Percentiles rank a stretch among this genome's conserved stretches.
Evolutionary conservation across 2,888 invertebrate genomes (phyloP).

Genomic region (Smittia aterrima): DNA sequence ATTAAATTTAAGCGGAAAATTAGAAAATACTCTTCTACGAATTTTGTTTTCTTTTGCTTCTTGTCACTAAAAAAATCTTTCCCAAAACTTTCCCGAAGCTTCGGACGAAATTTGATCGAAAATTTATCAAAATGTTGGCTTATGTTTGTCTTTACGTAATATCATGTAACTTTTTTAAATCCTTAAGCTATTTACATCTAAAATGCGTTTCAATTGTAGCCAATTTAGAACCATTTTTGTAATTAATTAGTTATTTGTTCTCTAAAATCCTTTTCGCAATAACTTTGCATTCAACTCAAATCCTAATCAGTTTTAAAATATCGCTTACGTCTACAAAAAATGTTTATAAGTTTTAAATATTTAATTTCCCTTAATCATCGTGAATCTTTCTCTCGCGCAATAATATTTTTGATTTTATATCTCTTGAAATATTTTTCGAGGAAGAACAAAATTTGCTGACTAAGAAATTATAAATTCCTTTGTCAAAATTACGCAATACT

Average conservation of each 20-base stretch:
- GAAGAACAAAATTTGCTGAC: too few species aligned
- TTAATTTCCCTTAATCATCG: background rate
- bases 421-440: background rate
- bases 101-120: too few species aligned
- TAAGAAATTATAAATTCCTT: too few species aligned
- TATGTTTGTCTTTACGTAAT: background rate
- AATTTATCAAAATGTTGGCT: too few species aligned
- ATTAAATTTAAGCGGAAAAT: background rate
- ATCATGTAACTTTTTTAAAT: slow-evolving; percentile 1
- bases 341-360: background rate
- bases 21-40: background rate
- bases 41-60: background rate
- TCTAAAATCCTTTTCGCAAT: background rate
- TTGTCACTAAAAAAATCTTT: background rate
- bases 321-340: background rate
- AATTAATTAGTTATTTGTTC: slow-evolving; percentile 16
- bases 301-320: background rate
- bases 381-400: background rate
- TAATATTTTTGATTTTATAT: background rate
- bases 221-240: slow-evolving; percentile 15
- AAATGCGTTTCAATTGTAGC: background rate
- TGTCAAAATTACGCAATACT: too few species aligned
- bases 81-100: too few species aligned
- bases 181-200: slow-evolving; percentile 13
- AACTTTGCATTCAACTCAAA: background rate